Conservation (phyloP, 2,797 vertebrate genomes). For the Cyclura pinguis region DNA sequence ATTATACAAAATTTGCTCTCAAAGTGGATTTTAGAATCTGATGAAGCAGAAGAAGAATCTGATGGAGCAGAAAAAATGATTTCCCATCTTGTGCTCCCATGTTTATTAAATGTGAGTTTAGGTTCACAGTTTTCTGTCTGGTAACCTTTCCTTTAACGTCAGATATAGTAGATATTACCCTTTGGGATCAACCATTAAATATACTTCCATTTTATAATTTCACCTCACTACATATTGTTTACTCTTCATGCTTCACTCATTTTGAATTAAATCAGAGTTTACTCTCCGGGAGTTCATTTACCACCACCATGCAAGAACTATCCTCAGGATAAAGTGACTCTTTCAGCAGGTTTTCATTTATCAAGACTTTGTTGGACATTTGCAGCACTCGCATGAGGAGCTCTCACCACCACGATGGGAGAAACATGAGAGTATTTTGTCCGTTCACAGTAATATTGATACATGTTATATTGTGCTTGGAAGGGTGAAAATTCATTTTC, state of each 20-base stretch:
- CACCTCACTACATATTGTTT: fast-evolving
- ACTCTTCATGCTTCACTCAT: neutral
- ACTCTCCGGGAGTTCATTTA: neutral
- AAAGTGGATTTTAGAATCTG: constrained; percentile 28
- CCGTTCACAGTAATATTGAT: constrained; percentile 41
- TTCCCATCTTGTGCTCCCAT: constrained; percentile 17
- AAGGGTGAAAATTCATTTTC: constrained; percentile 40
- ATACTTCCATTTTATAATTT: fast-evolving
- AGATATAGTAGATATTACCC: constrained; percentile 27
- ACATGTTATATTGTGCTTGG: constrained; percentile 24
- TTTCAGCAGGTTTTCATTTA: neutral
- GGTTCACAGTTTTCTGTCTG: constrained; percentile 8
- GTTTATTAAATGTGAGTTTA: fast-evolving
- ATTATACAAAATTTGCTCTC: neutral
- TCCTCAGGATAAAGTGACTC: neutral
- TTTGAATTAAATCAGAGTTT: constrained; percentile 25
- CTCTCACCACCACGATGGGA: neutral
- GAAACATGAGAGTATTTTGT: neutral
- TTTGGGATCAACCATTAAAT: neutral
- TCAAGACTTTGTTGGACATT: constrained; percentile 11
- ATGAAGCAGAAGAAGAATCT: constrained; percentile 1
- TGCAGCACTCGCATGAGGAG: neutral
- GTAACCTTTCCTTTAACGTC: constrained; percentile 49
- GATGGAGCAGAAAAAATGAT: constrained; percentile 14
- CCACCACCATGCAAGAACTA: neutral